Conservation (phyloP, 2,113 vertebrate genomes). For the Heterocephalus glaber region DNA sequence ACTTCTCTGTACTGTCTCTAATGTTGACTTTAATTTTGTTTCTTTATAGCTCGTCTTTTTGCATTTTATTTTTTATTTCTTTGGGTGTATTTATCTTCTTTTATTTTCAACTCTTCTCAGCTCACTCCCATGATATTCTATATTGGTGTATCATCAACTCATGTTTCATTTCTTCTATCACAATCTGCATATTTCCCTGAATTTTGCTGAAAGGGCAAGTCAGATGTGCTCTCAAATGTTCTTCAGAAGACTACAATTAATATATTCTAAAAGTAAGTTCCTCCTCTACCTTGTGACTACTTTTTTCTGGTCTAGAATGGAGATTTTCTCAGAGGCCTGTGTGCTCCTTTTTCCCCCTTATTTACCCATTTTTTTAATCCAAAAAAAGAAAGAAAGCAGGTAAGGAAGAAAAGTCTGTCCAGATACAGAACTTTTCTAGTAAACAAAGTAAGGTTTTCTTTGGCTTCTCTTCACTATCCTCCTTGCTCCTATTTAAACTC, state of each 20-base stretch:
- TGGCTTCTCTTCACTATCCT: not conserved
- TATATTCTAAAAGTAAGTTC: not conserved
- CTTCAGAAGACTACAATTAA: not conserved
- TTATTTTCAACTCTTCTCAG: not conserved
- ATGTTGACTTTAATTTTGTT: not conserved
- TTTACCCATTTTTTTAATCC: not conserved
- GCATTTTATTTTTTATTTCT: not conserved
- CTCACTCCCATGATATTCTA: not conserved
- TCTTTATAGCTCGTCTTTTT: slow-evolving; percentile 8
- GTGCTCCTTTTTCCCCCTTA: not conserved
- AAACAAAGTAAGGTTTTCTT: slow-evolving; percentile 35
- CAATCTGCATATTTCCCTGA: not conserved
- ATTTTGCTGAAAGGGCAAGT: slow-evolving; percentile 51
- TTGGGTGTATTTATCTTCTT: not conserved
- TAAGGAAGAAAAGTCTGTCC: not conserved
- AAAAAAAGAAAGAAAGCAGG: not conserved
- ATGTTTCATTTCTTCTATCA: slow-evolving; percentile 32
- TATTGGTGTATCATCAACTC: not conserved
- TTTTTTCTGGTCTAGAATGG: not conserved
- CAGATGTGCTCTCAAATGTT: not conserved
- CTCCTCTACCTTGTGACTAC: not conserved
- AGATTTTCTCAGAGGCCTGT: not conserved
- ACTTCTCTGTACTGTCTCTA: not conserved
- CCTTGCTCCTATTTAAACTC: not conserved
- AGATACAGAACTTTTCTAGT: not conserved